Evolutionary conservation across 2,113 vertebrate species (phyloP).

Genomic region (Symphodus melops): DNA sequence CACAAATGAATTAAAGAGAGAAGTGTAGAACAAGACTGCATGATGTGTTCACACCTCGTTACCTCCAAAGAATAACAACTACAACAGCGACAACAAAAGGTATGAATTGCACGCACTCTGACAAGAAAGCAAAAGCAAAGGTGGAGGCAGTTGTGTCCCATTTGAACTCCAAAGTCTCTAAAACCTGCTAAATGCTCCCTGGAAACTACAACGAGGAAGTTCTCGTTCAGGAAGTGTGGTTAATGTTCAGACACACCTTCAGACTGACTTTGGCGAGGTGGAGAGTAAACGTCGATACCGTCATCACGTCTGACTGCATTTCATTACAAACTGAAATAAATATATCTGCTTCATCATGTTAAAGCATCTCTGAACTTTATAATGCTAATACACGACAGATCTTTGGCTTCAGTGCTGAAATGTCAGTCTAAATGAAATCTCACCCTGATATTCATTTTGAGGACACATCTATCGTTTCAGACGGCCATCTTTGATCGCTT

Average conservation of each 20-base stretch:
- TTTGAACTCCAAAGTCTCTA: slow-evolving; percentile 24
- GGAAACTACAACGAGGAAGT: not conserved
- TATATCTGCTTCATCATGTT: too few relatives aligned
- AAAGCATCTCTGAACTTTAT: not conserved
- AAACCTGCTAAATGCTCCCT: slow-evolving; percentile 3
- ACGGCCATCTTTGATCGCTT: slow-evolving; percentile 15
- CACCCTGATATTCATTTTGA: not conserved
- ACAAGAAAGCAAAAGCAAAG: slow-evolving; percentile 34
- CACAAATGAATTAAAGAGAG: slow-evolving; percentile 52
- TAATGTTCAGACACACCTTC: not conserved
- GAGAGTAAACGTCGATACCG: not conserved
- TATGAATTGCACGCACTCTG: slow-evolving; percentile 89
- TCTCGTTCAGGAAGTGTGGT: not conserved
- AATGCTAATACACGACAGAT: slow-evolving; percentile 14
- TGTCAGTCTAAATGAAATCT: slow-evolving; percentile 11
- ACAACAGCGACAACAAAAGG: slow-evolving; percentile 42
- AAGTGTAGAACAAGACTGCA: slow-evolving; percentile 52
- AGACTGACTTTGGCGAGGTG: not conserved
- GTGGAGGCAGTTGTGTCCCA: not conserved
- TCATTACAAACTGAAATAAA: slow-evolving; percentile 5
- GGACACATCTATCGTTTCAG: slow-evolving; percentile 7
- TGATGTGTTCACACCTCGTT: slow-evolving; percentile 76
- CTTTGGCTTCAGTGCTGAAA: slow-evolving; percentile 63
- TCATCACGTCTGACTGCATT: not conserved
- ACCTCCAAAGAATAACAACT: slow-evolving; percentile 75